Evolutionary conservation across 2,888 invertebrate genomes (phyloP), one percentile per base, ranked within the genome.

Genomic region (Caenorhabditis sp.): DNA sequence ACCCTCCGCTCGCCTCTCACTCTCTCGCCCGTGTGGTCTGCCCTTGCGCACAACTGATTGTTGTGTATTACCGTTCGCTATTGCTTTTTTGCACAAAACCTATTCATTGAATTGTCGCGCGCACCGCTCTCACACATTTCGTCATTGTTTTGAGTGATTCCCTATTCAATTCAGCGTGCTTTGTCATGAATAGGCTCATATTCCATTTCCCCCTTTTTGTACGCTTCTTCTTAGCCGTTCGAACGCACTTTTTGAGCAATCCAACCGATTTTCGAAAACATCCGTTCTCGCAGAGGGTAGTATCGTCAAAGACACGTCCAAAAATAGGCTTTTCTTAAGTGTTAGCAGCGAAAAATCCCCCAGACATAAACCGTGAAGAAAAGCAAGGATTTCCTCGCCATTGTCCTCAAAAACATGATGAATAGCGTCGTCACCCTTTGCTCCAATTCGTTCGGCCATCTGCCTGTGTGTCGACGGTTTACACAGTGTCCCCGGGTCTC

Each of bases 61-160:
- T 65, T 73, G 53, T 65, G 63, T 73, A 59, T 73, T 73, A 73
- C 73, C 73, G 73, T 73, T 73, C 73, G 63, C 65, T 58, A 65
- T 65, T 65, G 52, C 48, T 62, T 62, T 61, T 62, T 61, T 71
- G 62, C 62, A 55, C 61, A 71, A n/a, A n/a, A 55, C 45, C 70
- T 52, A 55, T 62, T 55, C 70, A 59, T 59, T 58, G 32, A 41
- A 24, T 61, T 59, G 32, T 58, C 59, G 50, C 30, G 39, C 53
- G 35, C 35, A n/a, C 11, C 39, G 39, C 52, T 41, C 41, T 58
- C 22, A 39, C 46, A 3, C 27, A 17, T 20, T 58, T 50, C 30
- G 3, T 32, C 43, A 50, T 58, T 68, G 58, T 58, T 52, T 68
- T 68, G 43, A 9, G 24, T 53, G n/a, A n/a, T 30, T 55, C 37